Conservation (phyloP, 2,888 invertebrate genomes). For the Tricholauxania praeusta region DNA sequence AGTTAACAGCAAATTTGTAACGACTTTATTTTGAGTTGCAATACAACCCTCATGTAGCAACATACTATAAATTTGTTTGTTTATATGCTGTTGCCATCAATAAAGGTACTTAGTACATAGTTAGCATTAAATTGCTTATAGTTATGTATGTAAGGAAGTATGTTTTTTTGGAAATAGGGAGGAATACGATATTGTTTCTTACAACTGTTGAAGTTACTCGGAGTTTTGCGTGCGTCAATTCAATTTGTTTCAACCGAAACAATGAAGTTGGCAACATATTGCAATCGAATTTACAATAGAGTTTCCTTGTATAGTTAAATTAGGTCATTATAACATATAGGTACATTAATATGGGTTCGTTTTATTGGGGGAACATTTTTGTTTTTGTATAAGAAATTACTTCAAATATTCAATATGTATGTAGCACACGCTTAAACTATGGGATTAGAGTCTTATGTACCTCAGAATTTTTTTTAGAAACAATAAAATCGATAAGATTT, state of each 20-base stretch:
- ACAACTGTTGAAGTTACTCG: neutral
- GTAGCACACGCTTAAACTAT: too few species aligned
- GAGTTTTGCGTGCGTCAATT: neutral
- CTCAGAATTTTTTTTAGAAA: too few species aligned
- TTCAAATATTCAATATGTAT: neutral
- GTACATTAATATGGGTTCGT: neutral
- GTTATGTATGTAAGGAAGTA: too few species aligned
- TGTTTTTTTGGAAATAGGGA: too few species aligned
- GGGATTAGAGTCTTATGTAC: too few species aligned
- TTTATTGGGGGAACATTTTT: neutral
- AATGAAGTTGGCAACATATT: slow-evolving; percentile 13
- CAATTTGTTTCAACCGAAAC: slow-evolving; percentile 3
- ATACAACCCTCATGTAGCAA: neutral
- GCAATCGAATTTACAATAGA: neutral
- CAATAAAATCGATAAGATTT: too few species aligned
- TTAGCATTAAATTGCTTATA: too few species aligned
- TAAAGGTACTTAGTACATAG: neutral
- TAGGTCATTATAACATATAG: too few species aligned
- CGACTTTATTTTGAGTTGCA: neutral
- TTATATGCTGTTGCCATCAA: slow-evolving; percentile 5
- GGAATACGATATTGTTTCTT: too few species aligned
- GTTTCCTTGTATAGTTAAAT: too few species aligned
- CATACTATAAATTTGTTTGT: neutral
- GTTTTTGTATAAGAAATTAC: neutral
- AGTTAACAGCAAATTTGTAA: too few species aligned